Evolutionary conservation across 2,888 invertebrate genomes (phyloP).

Genomic region (Megaustenia siamemsis): DNA sequence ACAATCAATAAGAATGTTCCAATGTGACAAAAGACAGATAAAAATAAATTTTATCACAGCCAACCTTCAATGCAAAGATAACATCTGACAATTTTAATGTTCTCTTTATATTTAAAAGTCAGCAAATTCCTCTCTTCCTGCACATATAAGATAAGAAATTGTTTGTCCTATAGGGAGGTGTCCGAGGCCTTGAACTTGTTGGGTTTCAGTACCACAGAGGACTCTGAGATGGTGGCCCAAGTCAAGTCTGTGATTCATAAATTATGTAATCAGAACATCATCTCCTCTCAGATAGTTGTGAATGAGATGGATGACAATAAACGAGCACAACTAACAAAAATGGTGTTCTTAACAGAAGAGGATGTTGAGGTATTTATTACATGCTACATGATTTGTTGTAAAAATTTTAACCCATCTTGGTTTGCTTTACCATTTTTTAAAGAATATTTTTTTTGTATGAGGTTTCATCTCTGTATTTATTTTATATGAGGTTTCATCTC

Average conservation of each 20-base stretch:
- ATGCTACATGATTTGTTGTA: not conserved
- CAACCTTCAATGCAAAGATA: no score
- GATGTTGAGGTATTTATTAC: conserved; percentile 64
- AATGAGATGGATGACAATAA: conserved; percentile 73
- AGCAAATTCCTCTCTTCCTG: no score
- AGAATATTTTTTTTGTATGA: not conserved
- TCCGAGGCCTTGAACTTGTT: conserved; percentile 71
- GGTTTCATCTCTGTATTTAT: not conserved
- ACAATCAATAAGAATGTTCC: no score
- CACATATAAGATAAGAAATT: no score
- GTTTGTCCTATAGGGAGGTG: conserved; percentile 72
- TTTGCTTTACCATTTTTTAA: not conserved
- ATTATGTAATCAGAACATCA: conserved; percentile 74
- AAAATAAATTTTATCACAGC: no score
- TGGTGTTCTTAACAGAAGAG: conserved; percentile 72
- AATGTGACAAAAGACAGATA: no score
- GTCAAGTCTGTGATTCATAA: conserved; percentile 79
- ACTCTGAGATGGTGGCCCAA: conserved; percentile 79
- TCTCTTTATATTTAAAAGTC: no score
- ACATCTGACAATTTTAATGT: no score
- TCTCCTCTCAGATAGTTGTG: conserved; percentile 74
- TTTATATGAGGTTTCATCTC: no score
- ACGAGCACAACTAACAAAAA: conserved; percentile 68
- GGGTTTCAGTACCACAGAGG: conserved; percentile 76
- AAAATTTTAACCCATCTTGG: not conserved